Evolutionary conservation across 2,797 vertebrate species (phyloP).

Genomic region (Parauchenoglanis ngamensis): DNA sequence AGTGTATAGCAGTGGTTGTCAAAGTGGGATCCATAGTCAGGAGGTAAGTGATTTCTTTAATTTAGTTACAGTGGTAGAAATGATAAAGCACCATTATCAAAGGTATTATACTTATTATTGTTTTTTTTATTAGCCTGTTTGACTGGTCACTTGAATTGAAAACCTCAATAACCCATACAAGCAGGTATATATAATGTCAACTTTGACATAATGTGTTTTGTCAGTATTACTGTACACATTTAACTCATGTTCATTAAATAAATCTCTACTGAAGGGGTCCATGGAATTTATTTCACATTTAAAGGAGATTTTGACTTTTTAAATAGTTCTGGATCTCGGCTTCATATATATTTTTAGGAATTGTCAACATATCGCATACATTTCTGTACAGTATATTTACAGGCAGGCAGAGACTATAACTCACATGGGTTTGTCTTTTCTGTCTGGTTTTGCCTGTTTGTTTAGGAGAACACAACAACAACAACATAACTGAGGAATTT

Average conservation of each 20-base stretch:
- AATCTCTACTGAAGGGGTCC: background rate
- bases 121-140: background rate
- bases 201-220: background rate
- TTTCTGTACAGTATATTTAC: background rate
- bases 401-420: background rate
- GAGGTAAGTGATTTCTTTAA: background rate
- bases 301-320: background rate
- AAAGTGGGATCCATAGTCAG: background rate
- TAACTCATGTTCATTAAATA: background rate
- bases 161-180: background rate
- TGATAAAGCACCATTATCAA: background rate
- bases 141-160: background rate
- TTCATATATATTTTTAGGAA: background rate
- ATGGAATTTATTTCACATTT: background rate
- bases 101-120: background rate
- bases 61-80: background rate
- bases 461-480: constrained; percentile 17
- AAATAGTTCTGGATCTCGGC: background rate
- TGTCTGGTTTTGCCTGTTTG: constrained; percentile 22
- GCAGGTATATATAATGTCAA: background rate
- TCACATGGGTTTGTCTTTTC: constrained; percentile 10
- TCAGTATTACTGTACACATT: background rate
- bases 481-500: constrained; percentile 48
- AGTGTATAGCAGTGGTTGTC: background rate
- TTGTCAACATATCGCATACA: background rate